Evolutionary conservation across 2,797 vertebrate species (phyloP).

Genomic region (Synaphobranchus kaupii): DNA sequence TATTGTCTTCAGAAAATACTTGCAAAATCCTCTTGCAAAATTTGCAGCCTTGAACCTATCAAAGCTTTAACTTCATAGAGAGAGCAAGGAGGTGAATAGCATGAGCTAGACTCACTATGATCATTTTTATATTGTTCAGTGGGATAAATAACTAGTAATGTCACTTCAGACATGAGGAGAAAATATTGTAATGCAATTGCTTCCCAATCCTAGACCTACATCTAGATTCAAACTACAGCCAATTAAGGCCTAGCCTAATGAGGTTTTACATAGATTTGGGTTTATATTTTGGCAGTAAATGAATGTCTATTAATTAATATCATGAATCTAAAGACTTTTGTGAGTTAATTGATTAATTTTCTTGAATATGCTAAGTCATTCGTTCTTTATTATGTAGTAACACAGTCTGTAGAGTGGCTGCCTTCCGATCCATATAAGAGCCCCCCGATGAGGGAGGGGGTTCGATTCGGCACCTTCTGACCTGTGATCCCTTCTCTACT

Average conservation of each 20-base stretch:
- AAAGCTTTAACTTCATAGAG: neutral
- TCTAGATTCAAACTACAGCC: neutral
- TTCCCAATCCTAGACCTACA: neutral
- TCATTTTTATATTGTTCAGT: neutral
- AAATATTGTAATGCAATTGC: neutral
- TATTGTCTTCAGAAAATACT: neutral
- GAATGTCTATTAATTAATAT: neutral
- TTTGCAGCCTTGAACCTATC: neutral
- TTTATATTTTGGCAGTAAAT: neutral
- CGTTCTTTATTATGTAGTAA: too few relatives aligned
- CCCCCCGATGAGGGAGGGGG: too few relatives aligned
- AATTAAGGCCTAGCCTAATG: neutral
- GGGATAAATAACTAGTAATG: neutral
- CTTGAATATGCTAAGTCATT: too few relatives aligned
- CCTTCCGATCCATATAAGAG: too few relatives aligned
- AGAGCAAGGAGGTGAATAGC: neutral
- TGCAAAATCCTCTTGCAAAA: neutral
- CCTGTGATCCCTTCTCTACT: too few relatives aligned
- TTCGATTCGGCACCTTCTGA: too few relatives aligned
- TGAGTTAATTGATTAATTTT: neutral
- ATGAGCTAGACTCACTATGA: neutral
- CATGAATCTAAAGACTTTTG: neutral
- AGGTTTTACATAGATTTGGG: neutral
- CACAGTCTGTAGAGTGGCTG: too few relatives aligned
- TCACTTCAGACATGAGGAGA: neutral